Conservation (phyloP, 1,140 invertebrate genomes). For the Trialeurodes vaporariorum region DNA sequence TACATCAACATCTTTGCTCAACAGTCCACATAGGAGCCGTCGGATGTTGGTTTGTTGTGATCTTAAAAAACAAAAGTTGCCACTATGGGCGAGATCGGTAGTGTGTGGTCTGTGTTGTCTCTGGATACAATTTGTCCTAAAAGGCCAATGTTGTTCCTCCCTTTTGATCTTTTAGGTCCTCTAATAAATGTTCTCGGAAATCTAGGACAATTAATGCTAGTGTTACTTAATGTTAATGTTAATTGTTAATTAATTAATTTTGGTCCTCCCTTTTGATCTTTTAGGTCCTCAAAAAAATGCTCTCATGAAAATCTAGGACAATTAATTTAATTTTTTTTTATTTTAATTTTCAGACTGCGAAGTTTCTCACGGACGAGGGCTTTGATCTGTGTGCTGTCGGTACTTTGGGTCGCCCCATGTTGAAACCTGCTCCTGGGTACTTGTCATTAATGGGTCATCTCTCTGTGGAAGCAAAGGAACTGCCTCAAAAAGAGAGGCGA, state of each 20-base stretch:
- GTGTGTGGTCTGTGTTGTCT: too few relatives aligned
- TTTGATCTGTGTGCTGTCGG: neutral
- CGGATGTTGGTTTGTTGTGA: too few relatives aligned
- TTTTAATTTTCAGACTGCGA: neutral
- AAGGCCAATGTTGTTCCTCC: too few relatives aligned
- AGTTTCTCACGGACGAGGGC: neutral
- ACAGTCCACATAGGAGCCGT: too few relatives aligned
- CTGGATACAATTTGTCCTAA: too few relatives aligned
- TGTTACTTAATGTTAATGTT: neutral
- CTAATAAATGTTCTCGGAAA: neutral
- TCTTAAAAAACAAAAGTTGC: too few relatives aligned
- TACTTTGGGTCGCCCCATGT: neutral
- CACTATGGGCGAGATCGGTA: too few relatives aligned
- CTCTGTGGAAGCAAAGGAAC: neutral
- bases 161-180: too few relatives aligned
- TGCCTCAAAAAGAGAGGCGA: neutral
- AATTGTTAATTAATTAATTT: neutral
- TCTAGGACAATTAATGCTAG: neutral
- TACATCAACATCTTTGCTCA: too few relatives aligned
- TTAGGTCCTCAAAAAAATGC: neutral
- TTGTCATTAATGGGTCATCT: neutral
- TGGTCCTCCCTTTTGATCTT: too few relatives aligned
- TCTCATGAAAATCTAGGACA: neutral
- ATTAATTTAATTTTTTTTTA: neutral
- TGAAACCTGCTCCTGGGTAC: neutral